Percentiles rank a stretch among this genome's conserved stretches.
These are phyloP conservation scores for Oriolus oriolus DNA, from an alignment of 2,113 vertebrate species.

Conservation along the genomic window DNA sequence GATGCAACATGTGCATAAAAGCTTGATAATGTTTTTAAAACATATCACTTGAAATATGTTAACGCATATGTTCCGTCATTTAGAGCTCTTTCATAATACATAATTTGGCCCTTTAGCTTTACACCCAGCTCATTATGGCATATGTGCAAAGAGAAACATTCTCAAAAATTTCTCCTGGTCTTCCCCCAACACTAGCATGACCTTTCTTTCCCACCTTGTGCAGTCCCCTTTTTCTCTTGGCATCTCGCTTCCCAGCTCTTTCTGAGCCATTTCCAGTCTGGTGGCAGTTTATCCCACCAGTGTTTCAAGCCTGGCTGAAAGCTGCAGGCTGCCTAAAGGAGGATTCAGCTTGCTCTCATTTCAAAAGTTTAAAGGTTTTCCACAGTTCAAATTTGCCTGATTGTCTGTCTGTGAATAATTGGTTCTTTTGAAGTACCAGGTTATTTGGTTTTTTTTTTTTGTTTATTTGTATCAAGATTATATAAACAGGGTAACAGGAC, in stretches of 20 bases:
- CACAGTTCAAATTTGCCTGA: not conserved
- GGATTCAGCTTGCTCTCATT: not conserved
- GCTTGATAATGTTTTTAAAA: constrained; percentile 66
- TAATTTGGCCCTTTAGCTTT: constrained; percentile 53
- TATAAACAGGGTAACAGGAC: not conserved
- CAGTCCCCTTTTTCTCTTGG: not conserved
- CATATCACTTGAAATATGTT: constrained; percentile 65
- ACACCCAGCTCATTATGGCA: constrained; percentile 24
- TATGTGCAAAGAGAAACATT: not conserved
- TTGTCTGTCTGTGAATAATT: not conserved
- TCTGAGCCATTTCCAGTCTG: not conserved
- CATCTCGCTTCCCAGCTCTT: not conserved
- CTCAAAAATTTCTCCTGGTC: not conserved
- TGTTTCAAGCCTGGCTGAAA: not conserved
- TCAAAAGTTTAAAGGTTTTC: constrained; percentile 20
- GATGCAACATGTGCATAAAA: constrained; percentile 61
- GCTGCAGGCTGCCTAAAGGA: not conserved
- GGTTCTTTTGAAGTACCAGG: not conserved
- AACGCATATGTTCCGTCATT: constrained; percentile 59
- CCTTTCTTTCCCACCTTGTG: not conserved
- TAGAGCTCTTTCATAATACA: constrained; percentile 42
- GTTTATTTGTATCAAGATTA: not conserved
- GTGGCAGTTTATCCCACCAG: not conserved
- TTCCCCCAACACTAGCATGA: not conserved
- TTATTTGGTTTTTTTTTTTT: not conserved